Conservation (phyloP, 2,888 invertebrate genomes). For the Aproaerema taeniolella region DNA sequence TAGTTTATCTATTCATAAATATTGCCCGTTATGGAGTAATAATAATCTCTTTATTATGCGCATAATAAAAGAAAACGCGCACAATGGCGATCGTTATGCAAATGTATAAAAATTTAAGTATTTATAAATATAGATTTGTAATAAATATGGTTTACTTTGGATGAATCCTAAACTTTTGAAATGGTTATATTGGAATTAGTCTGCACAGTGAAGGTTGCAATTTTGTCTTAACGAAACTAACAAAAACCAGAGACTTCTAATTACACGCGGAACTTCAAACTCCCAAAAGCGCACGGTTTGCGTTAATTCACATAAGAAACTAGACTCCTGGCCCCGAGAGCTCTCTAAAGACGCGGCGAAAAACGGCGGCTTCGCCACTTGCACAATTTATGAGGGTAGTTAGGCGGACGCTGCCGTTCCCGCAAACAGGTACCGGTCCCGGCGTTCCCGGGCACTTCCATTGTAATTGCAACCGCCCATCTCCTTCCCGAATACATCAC, state of each 20-base stretch:
- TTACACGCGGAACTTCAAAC: slow-evolving; percentile 1
- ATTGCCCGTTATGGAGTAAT: too few relatives aligned
- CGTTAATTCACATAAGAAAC: slow-evolving; percentile 1
- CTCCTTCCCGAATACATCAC: background rate
- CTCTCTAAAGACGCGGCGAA: slow-evolving; percentile 49
- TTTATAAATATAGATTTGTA: too few relatives aligned
- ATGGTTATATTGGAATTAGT: too few relatives aligned
- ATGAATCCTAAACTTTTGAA: too few relatives aligned
- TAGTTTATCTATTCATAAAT: too few relatives aligned
- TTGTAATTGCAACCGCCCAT: slow-evolving; percentile 1
- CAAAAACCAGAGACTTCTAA: background rate
- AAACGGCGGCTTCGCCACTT: slow-evolving; percentile 49
- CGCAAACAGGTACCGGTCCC: slow-evolving; percentile 37
- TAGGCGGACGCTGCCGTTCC: slow-evolving; percentile 43
- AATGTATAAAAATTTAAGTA: too few relatives aligned
- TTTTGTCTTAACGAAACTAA: background rate
- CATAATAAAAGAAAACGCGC: too few relatives aligned
- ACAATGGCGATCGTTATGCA: too few relatives aligned
- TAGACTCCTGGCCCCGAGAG: slow-evolving; percentile 32
- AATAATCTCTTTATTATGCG: too few relatives aligned
- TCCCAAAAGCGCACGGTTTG: slow-evolving; percentile 1
- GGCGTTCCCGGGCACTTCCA: background rate
- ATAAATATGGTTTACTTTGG: too few relatives aligned
- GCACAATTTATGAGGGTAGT: slow-evolving; percentile 57
- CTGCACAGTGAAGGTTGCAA: too few relatives aligned